Evolutionary conservation across 1,140 invertebrate species (phyloP), one percentile per base, ranked within the genome.

Genomic region (Atopsyche davidsoni): DNA sequence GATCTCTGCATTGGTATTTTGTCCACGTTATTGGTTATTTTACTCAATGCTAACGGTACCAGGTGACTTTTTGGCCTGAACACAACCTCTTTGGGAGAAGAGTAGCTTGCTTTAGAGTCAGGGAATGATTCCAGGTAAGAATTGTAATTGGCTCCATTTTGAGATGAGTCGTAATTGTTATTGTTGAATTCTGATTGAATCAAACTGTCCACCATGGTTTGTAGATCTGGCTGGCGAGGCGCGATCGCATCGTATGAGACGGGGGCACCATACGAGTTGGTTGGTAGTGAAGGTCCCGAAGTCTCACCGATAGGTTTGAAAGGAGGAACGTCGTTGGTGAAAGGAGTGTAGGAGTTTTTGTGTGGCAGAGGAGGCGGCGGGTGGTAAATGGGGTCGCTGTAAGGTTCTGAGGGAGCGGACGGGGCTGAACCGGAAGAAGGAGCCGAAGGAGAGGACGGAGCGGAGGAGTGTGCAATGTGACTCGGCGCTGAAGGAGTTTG

Each of bases 371-470:
- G 55, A 17, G 55, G 55, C 14, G 55, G 55, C 28, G 55, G 55
- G 22, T 53, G 51, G 13, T 40, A 49, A 11, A 53, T 42, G 11
- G 42, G 9, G 19, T 57, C 51, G 28, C 38, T 28, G 16, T 45
- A 34, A 19, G 23, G 24, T 9, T 34, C 49, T 0, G 40, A 36
- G 19, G 49, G 49, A 19, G 40, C 49, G 19, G 49, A 32, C 2
- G 19, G 23, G 7, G 25, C 0, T 14, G 24, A 34, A 13, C 4
- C 32, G 13, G 28, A 11, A 2, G 68, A 68, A 53, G 69, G 68
- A 1, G 62, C 53, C 2, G 63, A 64, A 43, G 58, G 70, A 2
- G 66, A 68, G 0, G 66, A 64, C 38, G 67, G 62, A 11, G 60
- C 61, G 0, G 66, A 57, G 1, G 62, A 62, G 2, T 58, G 62